Conservation (phyloP, 2,797 vertebrate genomes). For the Crocodylus rhombifer region DNA sequence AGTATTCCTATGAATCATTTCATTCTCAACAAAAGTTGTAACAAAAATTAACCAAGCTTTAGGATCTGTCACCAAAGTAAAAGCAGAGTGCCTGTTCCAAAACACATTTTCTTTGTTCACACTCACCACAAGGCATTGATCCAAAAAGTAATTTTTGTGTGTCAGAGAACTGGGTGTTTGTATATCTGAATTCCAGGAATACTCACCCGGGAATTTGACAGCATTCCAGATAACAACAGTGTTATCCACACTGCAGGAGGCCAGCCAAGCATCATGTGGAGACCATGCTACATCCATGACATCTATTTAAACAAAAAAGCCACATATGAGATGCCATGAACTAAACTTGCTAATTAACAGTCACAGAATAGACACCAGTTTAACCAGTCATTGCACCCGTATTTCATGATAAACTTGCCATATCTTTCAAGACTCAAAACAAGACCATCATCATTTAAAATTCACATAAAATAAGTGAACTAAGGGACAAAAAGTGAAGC, state of each 20-base stretch:
- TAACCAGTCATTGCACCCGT: neutral
- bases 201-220: constrained; percentile 95
- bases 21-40: neutral
- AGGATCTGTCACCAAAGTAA: neutral
- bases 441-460: neutral
- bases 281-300: constrained; percentile 99
- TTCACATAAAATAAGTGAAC: neutral
- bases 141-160: neutral
- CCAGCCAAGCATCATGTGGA: constrained; percentile 96
- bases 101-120: neutral
- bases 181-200: neutral
- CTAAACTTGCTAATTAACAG: neutral
- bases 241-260: constrained; percentile 98
- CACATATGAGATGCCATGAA: neutral
- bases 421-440: neutral
- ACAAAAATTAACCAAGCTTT: neutral
- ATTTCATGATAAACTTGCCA: neutral
- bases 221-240: constrained; percentile 99
- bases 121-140: neutral
- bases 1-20: no score
- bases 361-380: neutral
- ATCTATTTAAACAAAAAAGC: constrained; percentile 81
- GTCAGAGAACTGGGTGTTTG: neutral
- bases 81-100: neutral
- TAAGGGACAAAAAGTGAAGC: neutral